Conservation (phyloP, 2,797 vertebrate genomes). For the Eleutherodactylus coqui region DNA sequence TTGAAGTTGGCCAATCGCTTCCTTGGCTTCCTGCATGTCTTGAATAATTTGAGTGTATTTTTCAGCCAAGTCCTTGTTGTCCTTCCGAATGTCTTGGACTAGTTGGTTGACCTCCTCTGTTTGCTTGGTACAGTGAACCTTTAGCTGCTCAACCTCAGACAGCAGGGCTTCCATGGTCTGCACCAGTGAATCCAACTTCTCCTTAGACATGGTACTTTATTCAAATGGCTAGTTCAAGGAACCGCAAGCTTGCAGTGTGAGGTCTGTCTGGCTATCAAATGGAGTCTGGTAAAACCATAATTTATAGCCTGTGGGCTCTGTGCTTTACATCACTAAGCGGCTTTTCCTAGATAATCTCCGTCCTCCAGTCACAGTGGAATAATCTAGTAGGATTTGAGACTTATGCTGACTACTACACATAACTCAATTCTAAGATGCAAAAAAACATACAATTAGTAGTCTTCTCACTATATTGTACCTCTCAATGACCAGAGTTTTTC, state of each 20-base stretch:
- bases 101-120: constrained; percentile 82
- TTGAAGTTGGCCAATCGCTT: constrained; percentile 80
- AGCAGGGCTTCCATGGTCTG: constrained; percentile 88
- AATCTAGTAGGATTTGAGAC: constrained; percentile 63
- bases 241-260: background rate
- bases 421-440: constrained; percentile 15
- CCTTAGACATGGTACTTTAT: constrained; percentile 79
- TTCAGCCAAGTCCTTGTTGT: constrained; percentile 84
- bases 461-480: background rate
- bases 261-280: background rate
- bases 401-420: constrained; percentile 57
- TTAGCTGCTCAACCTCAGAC: constrained; percentile 86
- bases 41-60: constrained; percentile 81
- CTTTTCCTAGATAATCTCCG: constrained; percentile 48
- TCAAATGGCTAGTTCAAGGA: background rate
- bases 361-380: constrained; percentile 70
- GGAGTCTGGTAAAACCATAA: background rate
- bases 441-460: constrained; percentile 8
- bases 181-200: constrained; percentile 86
- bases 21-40: constrained; percentile 83
- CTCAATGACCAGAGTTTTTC: too few relatives aligned
- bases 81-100: constrained; percentile 81
- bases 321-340: constrained; percentile 63
- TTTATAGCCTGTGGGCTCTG: constrained; percentile 59
- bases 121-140: constrained; percentile 85